Percentiles rank a stretch among this genome's conserved stretches.
Evolutionary conservation across 1,140 invertebrate species (phyloP).

Genomic region (Himalopsyche phryganea): DNA sequence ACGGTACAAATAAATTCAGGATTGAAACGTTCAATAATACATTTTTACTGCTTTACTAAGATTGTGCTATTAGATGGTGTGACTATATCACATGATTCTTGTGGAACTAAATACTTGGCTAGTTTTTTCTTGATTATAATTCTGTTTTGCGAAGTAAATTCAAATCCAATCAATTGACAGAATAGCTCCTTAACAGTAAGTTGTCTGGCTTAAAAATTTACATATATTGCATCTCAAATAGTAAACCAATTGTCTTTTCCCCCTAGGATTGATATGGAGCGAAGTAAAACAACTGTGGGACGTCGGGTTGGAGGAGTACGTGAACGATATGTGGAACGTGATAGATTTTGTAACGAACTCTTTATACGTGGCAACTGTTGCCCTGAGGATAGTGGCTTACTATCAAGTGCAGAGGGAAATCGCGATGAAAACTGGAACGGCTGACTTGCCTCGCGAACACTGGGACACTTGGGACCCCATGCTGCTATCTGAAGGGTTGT

Average conservation of each 20-base stretch:
- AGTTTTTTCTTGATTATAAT: no score
- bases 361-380: slow-evolving; percentile 94
- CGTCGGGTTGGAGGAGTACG: slow-evolving; percentile 91
- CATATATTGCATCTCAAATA: no score
- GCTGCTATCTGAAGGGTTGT: slow-evolving; percentile 93
- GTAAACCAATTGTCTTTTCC: slow-evolving; percentile 27
- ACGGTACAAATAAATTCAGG: no score
- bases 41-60: no score
- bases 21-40: no score
- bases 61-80: no score
- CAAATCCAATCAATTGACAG: no score
- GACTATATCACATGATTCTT: no score
- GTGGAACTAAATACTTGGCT: no score
- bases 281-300: slow-evolving; percentile 99
- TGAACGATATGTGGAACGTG: slow-evolving; percentile 99
- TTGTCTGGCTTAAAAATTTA: no score
- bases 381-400: slow-evolving; percentile 89
- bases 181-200: no score
- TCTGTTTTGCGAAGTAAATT: no score
- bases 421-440: slow-evolving; percentile 46
- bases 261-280: slow-evolving; percentile 91
- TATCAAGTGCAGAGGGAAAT: slow-evolving; percentile 73
- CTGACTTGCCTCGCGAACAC: slow-evolving; percentile 69
- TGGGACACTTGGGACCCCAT: slow-evolving; percentile 98
- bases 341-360: slow-evolving; percentile 98